Evolutionary conservation across 2,113 vertebrate genomes (phyloP), one percentile per base, ranked within the genome.

Genomic region (Platichthys flesus): DNA sequence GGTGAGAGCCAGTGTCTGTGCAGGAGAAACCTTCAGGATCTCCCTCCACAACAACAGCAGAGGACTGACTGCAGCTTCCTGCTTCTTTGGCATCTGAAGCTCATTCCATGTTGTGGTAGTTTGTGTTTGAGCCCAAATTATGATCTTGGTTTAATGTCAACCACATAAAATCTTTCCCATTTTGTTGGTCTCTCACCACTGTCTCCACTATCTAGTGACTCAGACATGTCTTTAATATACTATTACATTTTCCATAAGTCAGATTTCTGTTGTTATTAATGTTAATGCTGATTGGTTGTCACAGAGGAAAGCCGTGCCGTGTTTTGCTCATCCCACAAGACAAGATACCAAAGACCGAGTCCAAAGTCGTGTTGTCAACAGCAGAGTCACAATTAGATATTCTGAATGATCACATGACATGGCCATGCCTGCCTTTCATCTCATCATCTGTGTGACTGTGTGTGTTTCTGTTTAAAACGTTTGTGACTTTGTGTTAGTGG

Each of bases 91-190:
- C 76, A 85, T 62, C 77, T 57, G 67, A 62, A 35, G 61, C 70
- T 88, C 82, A 65, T 88, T 91, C 81, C 76, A 76, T 82, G 60
- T 87, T 86, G 84, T 71, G 79, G 74, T 76, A 57, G 83, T 85
- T 83, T 88, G 67, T 85, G 69, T 89, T 78, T 79, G 64, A 86
- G 61, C 52, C 64, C 84, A 84, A 85, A 82, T 86, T 81, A 85
- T 88, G 56, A 88, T 86, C 65, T 74, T 58, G 80, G 83, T 81
- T 89, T 79, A 61, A 75, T 69, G 74, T 84, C 74, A 71, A 87
- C 78, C 83, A 83, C 56, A 65, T 78, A 85, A 83, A 80, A 83
- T 89, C 62, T 79, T 86, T 82, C 73, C 67, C 13, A 71, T 86
- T 83, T 82, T 79, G 56, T 78, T 76, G 62, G 76, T 78, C 73